A percentile compares a stretch with the other conserved stretches of the same genome.
These are phyloP conservation scores for Chaetodon trifascialis DNA, from an alignment of 2,113 vertebrate species.

Conservation along the genomic window DNA sequence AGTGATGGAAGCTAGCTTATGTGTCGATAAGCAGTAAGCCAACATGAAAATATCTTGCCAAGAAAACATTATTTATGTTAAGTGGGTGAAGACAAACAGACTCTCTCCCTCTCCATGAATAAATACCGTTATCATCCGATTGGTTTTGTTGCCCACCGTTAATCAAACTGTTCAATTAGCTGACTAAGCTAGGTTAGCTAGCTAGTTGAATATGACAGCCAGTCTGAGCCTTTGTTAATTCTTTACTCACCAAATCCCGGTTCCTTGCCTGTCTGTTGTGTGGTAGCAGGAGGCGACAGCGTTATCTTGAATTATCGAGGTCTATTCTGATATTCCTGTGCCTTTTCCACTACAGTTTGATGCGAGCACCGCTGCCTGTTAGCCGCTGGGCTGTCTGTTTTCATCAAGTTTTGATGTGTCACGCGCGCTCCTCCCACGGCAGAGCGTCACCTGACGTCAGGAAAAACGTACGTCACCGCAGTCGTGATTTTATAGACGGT, in stretches of 20 bases:
- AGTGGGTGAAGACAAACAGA: neutral
- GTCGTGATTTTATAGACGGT: neutral
- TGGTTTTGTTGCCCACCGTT: neutral
- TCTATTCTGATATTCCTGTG: no score
- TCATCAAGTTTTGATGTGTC: slow-evolving; percentile 61
- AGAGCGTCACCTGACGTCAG: neutral
- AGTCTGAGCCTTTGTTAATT: neutral
- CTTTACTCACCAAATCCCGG: slow-evolving; percentile 61
- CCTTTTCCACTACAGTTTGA: neutral
- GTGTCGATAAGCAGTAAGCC: neutral
- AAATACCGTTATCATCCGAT: neutral
- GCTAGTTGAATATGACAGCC: slow-evolving; percentile 10
- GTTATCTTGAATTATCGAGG: neutral
- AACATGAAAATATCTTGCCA: neutral
- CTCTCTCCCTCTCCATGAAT: neutral
- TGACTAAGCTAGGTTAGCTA: slow-evolving; percentile 16
- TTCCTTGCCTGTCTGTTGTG: neutral
- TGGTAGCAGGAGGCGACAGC: neutral
- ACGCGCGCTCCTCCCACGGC: slow-evolving; percentile 34
- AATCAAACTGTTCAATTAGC: neutral
- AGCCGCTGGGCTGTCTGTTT: slow-evolving; percentile 37
- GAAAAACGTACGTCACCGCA: neutral
- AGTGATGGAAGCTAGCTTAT: slow-evolving; percentile 23
- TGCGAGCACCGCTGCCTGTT: neutral
- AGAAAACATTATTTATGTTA: neutral